These are phyloP conservation scores for Antechinus flavipes DNA, from an alignment of 2,113 vertebrate species.

Conservation along the genomic window DNA sequence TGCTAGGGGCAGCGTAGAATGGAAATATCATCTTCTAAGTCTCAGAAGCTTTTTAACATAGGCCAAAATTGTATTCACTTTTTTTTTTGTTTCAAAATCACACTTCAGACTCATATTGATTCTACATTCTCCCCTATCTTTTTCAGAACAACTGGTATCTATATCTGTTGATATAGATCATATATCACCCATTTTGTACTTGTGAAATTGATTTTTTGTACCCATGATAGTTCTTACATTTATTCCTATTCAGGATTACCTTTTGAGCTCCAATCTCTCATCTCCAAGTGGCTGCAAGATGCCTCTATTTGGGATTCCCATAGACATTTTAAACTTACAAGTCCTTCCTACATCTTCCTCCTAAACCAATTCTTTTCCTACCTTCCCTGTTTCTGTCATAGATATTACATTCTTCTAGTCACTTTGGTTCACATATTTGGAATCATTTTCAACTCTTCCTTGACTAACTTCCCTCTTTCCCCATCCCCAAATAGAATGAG, in stretches of 20 bases:
- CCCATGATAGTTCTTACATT: background rate
- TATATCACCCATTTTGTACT: background rate
- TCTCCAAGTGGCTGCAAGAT: background rate
- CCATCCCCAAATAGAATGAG: background rate
- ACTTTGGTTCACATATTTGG: background rate
- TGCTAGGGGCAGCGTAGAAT: background rate
- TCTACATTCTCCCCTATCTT: background rate
- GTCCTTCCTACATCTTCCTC: background rate
- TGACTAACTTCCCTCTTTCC: background rate
- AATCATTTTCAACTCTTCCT: background rate
- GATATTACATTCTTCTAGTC: background rate
- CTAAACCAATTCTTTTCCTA: background rate
- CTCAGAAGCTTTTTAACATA: background rate
- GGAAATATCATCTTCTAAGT: background rate
- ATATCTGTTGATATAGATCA: background rate
- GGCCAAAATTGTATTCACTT: background rate
- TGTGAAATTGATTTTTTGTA: background rate
- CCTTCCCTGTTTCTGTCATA: background rate
- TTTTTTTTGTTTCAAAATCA: background rate
- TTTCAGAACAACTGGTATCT: background rate
- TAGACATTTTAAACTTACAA: background rate
- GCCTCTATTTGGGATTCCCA: background rate
- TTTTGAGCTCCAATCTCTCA: background rate
- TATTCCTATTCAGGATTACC: background rate
- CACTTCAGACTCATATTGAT: background rate